Evolutionary conservation across 2,888 invertebrate genomes (phyloP).

Genomic region (Periphyllus acericola): DNA sequence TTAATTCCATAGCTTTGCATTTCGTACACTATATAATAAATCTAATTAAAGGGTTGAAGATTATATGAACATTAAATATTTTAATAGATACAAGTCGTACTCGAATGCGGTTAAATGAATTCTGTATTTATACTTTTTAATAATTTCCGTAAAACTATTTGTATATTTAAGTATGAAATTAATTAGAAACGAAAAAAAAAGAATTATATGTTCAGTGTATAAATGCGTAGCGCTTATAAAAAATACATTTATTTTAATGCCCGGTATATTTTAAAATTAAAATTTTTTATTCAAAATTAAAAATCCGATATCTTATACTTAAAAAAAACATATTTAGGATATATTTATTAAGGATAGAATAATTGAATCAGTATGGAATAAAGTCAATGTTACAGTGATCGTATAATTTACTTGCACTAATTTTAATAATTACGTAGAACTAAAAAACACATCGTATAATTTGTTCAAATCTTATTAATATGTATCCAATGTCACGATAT

Average conservation of each 20-base stretch:
- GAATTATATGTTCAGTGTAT: too few species aligned
- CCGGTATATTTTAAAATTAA: too few species aligned
- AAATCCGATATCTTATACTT: too few species aligned
- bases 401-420: background rate
- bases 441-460: background rate
- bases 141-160: too few species aligned
- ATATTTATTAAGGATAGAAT: background rate
- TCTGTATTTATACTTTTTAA: too few species aligned
- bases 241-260: too few species aligned
- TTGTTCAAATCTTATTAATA: conserved; percentile 15
- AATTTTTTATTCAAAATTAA: too few species aligned
- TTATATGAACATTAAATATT: background rate
- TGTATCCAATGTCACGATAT: conserved; percentile 5
- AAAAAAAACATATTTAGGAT: too few species aligned
- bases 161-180: too few species aligned
- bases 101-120: too few species aligned
- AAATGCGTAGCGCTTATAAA: too few species aligned
- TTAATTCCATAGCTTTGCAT: background rate
- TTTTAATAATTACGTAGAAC: background rate
- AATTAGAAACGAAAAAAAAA: too few species aligned
- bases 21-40: background rate
- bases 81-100: background rate
- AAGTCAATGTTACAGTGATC: background rate
- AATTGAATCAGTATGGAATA: background rate
- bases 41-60: background rate